Conservation (phyloP, 2,888 invertebrate genomes). For the Suillia variegata region DNA sequence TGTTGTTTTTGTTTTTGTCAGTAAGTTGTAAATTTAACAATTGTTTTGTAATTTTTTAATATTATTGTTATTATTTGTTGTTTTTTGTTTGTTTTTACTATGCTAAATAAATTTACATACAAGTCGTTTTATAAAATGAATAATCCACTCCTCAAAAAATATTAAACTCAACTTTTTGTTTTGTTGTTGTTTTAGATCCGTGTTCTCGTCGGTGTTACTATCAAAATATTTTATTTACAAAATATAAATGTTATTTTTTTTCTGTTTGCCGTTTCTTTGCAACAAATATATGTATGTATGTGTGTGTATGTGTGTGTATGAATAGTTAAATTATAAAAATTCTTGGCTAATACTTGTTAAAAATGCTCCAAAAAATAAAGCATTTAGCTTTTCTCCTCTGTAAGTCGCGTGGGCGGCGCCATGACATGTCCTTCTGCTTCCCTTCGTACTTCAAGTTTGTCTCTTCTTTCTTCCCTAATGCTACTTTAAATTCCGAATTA, state of each 20-base stretch:
- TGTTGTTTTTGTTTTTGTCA: neutral
- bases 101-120: neutral
- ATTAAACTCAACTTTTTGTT: no score
- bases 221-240: conserved; percentile 1
- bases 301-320: no score
- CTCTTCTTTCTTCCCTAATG: no score
- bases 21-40: neutral
- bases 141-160: neutral
- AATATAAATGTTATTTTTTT: neutral
- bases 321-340: no score
- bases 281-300: no score
- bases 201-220: neutral
- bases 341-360: conserved; percentile 1
- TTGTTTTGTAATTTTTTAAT: neutral
- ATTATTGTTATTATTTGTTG: no score
- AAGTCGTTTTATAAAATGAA: neutral
- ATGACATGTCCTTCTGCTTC: neutral
- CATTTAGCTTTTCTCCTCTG: neutral
- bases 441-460: no score
- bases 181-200: neutral
- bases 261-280: neutral
- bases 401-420: neutral
- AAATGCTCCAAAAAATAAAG: conserved; percentile 3
- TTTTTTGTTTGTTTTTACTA: no score
- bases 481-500: no score